Percentiles rank a stretch among this genome's conserved stretches.
These are phyloP conservation scores for Zalophus californianus DNA, from an alignment of 2,797 vertebrate species.

Conservation along the genomic window DNA sequence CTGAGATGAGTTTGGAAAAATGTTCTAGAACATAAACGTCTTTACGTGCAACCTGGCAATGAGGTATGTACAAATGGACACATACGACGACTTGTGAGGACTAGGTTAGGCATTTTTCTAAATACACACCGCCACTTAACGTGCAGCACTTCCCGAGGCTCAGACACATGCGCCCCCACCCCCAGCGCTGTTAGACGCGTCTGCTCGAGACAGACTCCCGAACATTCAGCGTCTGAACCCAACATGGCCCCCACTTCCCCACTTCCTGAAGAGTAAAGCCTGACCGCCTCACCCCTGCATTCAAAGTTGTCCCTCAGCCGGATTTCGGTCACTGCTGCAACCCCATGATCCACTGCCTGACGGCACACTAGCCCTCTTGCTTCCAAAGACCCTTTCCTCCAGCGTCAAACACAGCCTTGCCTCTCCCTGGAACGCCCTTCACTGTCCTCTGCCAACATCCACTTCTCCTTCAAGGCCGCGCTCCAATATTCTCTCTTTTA, in stretches of 20 bases:
- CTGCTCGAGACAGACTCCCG: neutral
- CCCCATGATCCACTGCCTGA: rapidly evolving
- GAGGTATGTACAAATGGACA: too few relatives aligned
- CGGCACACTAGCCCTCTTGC: too few relatives aligned
- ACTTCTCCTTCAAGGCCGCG: too few relatives aligned
- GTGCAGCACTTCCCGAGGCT: neutral
- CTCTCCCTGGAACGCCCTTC: neutral
- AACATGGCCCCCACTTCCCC: neutral
- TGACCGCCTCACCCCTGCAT: rapidly evolving
- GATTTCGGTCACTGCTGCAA: too few relatives aligned
- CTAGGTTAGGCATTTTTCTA: too few relatives aligned
- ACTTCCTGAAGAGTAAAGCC: neutral
- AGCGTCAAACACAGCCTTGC: neutral
- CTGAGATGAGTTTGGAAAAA: neutral
- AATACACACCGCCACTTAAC: neutral
- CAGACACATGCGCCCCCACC: neutral
- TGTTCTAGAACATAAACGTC: neutral
- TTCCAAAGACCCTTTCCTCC: too few relatives aligned
- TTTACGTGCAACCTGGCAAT: too few relatives aligned
- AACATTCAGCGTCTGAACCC: neutral
- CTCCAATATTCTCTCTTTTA: neutral
- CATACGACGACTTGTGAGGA: neutral
- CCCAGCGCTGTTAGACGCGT: neutral
- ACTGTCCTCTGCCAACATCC: neutral
- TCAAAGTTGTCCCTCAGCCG: neutral